Conservation (phyloP, 1,140 invertebrate genomes). For the Drosophila willistoni region DNA sequence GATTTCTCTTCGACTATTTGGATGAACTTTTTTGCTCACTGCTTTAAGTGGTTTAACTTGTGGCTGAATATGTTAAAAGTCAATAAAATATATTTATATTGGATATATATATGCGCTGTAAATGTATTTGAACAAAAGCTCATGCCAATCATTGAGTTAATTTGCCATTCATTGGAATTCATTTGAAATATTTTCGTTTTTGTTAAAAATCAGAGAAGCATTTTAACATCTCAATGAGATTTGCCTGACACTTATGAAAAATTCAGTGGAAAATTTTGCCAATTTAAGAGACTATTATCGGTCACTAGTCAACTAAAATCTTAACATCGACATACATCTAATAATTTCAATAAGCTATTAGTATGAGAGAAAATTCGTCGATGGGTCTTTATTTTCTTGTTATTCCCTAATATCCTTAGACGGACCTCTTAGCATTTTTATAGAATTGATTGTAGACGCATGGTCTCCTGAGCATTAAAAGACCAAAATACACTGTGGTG, state of each 20-base stretch:
- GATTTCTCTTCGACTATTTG: background rate
- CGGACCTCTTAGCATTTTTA: too few species aligned
- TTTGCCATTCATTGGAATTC: constrained; percentile 2
- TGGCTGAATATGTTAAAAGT: constrained; percentile 37
- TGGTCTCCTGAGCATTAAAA: background rate
- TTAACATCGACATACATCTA: too few species aligned
- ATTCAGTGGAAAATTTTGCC: background rate
- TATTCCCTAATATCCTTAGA: too few species aligned
- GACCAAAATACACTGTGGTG: background rate
- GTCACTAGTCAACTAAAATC: too few species aligned
- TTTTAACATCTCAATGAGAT: constrained; percentile 7
- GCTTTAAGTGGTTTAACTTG: constrained; percentile 4
- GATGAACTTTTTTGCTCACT: background rate
- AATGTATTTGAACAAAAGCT: constrained; percentile 55
- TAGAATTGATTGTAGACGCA: too few species aligned
- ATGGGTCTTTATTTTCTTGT: background rate
- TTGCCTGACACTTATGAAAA: background rate
- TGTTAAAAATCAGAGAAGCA: constrained; percentile 28
- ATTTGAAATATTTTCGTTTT: constrained; percentile 20
- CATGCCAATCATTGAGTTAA: constrained; percentile 48
- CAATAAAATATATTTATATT: constrained; percentile 20
- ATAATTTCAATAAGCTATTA: background rate
- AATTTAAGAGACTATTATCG: too few species aligned
- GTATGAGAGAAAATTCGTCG: background rate
- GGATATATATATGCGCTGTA: constrained; percentile 6